A percentile compares a stretch with the other conserved stretches of the same genome.
Evolutionary conservation across 2,888 invertebrate species (phyloP).

Genomic region (Girardia tigrina): DNA sequence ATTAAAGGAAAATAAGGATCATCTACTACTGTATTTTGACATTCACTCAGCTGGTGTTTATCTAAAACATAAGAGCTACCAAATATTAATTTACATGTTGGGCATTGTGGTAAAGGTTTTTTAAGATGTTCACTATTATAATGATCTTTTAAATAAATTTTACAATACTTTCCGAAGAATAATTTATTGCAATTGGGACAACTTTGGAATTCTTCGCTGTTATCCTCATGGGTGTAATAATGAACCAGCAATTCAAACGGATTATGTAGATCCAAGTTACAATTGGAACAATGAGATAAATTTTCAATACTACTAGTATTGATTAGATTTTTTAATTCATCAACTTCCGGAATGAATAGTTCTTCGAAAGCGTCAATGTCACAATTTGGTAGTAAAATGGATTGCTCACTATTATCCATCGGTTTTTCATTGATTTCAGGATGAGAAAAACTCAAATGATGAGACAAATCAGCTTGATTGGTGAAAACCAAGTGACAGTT

Average conservation of each 20-base stretch:
- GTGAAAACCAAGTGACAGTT: neutral
- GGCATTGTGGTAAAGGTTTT: neutral
- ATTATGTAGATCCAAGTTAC: neutral
- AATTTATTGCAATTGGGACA: neutral
- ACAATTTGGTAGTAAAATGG: neutral
- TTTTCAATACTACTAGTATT: neutral
- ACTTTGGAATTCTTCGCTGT: neutral
- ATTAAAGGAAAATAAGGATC: neutral
- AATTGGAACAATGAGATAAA: neutral
- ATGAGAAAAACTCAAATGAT: neutral
- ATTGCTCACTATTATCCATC: too few species aligned
- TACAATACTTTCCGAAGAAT: neutral
- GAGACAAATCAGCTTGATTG: neutral
- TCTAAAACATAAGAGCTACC: neutral
- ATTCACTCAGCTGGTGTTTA: neutral
- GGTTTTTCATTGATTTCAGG: neutral
- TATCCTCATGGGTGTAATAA: neutral
- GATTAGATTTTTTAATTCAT: neutral
- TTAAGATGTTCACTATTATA: neutral
- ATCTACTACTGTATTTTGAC: neutral
- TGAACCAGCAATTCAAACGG: neutral
- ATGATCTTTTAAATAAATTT: neutral
- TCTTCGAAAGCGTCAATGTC: neutral
- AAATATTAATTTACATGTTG: neutral
- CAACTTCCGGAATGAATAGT: neutral